These are phyloP conservation scores for Temnothorax curvispinosus DNA, from an alignment of 1,140 invertebrate species.

Conservation along the genomic window DNA sequence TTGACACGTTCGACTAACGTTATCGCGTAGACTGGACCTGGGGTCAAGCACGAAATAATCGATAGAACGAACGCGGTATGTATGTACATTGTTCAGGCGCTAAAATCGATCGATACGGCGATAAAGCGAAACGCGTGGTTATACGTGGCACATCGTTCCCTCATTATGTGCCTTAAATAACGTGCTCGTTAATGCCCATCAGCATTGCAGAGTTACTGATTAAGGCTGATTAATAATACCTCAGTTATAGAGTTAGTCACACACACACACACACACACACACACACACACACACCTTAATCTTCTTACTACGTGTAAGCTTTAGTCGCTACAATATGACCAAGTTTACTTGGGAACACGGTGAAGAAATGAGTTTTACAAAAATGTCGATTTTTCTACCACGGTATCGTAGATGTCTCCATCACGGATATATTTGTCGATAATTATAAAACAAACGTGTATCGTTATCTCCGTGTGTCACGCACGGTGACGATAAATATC, in stretches of 20 bases:
- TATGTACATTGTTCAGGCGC: conserved; percentile 67
- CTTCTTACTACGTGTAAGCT: neutral
- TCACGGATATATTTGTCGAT: neutral
- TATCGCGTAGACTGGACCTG: conserved; percentile 54
- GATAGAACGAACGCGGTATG: conserved; percentile 67
- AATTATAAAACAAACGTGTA: neutral
- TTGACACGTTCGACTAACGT: conserved; percentile 45
- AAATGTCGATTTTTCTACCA: neutral
- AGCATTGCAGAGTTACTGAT: neutral
- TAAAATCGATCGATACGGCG: conserved; percentile 62
- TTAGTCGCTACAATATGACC: neutral
- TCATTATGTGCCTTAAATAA: neutral
- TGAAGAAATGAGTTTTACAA: neutral
- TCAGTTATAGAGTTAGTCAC: neutral
- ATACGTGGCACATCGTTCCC: neutral
- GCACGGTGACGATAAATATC: neutral
- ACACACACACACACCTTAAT: neutral
- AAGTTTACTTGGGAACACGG: neutral
- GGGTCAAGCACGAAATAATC: conserved; percentile 72
- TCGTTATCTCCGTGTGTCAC: neutral
- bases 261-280: too few relatives aligned
- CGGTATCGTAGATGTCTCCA: neutral
- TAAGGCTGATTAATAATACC: neutral
- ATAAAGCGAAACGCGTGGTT: neutral
- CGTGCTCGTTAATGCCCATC: neutral